Base-by-base conservation (phyloP, 2,888 invertebrate genomes). In the Chaetogeoica ovagalla region DNA sequence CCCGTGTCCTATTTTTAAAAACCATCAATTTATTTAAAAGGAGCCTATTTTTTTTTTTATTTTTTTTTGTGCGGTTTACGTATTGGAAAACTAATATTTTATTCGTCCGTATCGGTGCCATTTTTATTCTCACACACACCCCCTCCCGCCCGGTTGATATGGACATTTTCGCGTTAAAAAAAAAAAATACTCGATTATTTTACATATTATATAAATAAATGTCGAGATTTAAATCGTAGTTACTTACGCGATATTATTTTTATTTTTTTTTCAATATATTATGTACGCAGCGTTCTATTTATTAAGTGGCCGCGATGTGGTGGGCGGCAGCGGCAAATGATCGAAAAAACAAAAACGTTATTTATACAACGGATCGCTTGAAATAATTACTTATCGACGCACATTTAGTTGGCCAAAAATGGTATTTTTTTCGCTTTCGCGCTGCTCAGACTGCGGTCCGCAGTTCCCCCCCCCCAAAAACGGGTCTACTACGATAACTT, bases 401-500 rank as follows among this genome's bases (percentile, higher is more conserved):
- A 30, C 4, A 30, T 30, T 2, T 69, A 23, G 65, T 65, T 37
- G 30, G 55, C 55, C 21, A 30, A 73, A 30, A 65, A 69, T n/a
- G 68, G 17, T 17, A 60, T 77, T 69, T 77, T 69, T 77, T 77
- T 77, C 52, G 77, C 69, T 69, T 37, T 17, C 21, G 17, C n/a
- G n/a, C 69, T 77, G 77, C n/a, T n/a, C n/a, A n/a, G 69, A 77
- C 39, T 59, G 60, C 60, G n/a, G n/a, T n/a, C n/a, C n/a, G n/a
- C n/a, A n/a, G n/a, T n/a, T n/a, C n/a, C n/a, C n/a, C n/a, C n/a
- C n/a, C 37, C 60, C 60, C 52, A 69, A 76, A 77, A 60, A 30
- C 30, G 30, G 69, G n/a, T n/a, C n/a, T n/a, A n/a, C 60, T 60
- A 60, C 52, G 21, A 60, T 21, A 69, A 68, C 52, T 69, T 60